phyloP scores from a whole-genome alignment of 2,888 invertebrate genomes.

The Agrochola lota region DNA sequence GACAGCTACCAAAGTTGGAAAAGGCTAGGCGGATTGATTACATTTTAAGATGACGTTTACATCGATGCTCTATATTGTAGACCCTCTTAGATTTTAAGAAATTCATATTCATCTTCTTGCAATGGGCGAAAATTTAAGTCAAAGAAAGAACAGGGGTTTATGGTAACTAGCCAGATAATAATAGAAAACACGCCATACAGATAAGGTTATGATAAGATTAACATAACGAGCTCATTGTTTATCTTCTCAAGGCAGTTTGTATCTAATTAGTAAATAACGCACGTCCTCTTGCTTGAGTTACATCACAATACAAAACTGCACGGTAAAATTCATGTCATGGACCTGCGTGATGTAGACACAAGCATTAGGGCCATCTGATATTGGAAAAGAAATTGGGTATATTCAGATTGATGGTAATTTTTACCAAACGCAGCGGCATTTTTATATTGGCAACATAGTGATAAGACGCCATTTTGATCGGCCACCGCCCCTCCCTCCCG shows the following conservation, averaged over 20 bases:
- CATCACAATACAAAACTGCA: background rate
- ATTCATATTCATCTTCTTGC: background rate
- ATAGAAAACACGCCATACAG: background rate
- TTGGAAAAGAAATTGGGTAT: background rate
- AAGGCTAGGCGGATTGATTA: background rate
- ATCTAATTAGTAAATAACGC: slow-evolving; percentile 23
- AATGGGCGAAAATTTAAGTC: background rate
- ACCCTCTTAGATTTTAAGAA: background rate
- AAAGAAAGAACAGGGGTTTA: background rate
- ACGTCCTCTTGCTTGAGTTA: slow-evolving; percentile 2
- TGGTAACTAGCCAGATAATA: background rate
- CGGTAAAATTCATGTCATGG: background rate
- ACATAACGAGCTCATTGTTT: slow-evolving; percentile 34
- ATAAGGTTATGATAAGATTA: slow-evolving; percentile 22
- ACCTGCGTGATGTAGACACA: background rate
- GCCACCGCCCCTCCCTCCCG: too few relatives aligned
- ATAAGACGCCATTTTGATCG: too few relatives aligned
- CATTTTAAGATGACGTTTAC: background rate
- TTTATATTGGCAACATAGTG: too few relatives aligned
- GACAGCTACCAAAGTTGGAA: background rate
- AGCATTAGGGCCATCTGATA: background rate
- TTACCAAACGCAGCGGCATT: too few relatives aligned
- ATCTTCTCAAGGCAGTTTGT: slow-evolving; percentile 3
- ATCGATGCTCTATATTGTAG: background rate
- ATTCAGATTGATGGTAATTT: too few relatives aligned